Base-by-base conservation (phyloP, 64 coral and sea anemone genomes). In the Dendrophyllia cribrosa region DNA sequence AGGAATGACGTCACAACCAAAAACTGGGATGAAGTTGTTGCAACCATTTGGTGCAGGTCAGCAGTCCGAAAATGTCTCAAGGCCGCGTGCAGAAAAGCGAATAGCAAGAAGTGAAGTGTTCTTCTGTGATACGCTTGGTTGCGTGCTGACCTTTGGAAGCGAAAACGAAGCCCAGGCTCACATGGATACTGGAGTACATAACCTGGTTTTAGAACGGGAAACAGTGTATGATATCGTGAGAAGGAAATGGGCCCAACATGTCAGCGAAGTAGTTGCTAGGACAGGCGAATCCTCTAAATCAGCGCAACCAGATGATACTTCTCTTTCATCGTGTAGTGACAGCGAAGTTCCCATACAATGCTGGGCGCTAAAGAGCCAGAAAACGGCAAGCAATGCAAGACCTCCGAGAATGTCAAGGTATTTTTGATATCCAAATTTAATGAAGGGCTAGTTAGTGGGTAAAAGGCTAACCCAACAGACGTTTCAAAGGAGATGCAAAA, bases 401-500 rank as follows among this genome's bases (percentile, higher is more conserved):
- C 48, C 9, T 70, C 9, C 6, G 76, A 80, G 1, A 80, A 82
- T 7, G 63, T 81, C 2, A 82, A 80, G 23, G 8, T 20, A 4
- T 91, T 71, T 63, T 64, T 91, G 11, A 51, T 90, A 9, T n/a
- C 21, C 6, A 76, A 82, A 53, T 91, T 91, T 22, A 48, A 70
- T 52, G 64, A 43, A 68, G 76, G 89, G 9, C 46, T 51, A 7
- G 11, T 51, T 49, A 68, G 75, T 46, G 88, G 88, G 3, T 43
- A 78, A 26, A 90, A 90, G 50, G 89, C 89, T 2, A 34, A 91
- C 17, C 61, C 89, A 34, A 7, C 25, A 51, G 16, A 91, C 6
- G 77, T 91, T 17, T 9, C 17, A 19, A 81, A 59, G 65, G 76
- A 91, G 46, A 82, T 91, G 89, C 66, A 82, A 66, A 22, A 80